A percentile compares a stretch with the other conserved stretches of the same genome.
Conservation (phyloP, 2,888 invertebrate genomes). For the Metellina segmentata region DNA sequence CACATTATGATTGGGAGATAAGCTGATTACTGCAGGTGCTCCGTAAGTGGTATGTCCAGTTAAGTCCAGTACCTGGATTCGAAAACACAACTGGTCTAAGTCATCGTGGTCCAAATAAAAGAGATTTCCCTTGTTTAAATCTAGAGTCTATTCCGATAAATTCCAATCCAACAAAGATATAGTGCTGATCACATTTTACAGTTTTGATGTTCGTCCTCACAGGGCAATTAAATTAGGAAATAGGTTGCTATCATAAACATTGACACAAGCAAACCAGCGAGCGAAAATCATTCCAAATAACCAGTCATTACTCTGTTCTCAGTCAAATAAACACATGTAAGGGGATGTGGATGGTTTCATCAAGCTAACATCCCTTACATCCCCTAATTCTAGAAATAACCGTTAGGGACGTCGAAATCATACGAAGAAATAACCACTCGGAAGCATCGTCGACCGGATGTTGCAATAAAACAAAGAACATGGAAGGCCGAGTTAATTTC, state of each 20-base stretch:
- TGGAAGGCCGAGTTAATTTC: conserved; percentile 49
- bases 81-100: no score
- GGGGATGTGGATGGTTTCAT: no score
- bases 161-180: no score
- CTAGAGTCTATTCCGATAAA: no score
- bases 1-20: no score
- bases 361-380: background rate
- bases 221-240: background rate
- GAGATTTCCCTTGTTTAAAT: no score
- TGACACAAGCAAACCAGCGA: background rate
- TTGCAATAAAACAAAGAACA: conserved; percentile 56
- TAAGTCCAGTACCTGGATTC: no score
- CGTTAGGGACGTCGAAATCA: conserved; percentile 10
- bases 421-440: conserved; percentile 25
- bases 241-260: background rate
- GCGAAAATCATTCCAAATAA: background rate
- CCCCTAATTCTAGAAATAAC: background rate
- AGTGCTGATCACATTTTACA: background rate
- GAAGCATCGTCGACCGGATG: conserved; percentile 23
- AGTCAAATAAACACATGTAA: background rate
- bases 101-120: no score
- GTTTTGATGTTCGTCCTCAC: background rate
- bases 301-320: background rate
- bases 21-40: no score
- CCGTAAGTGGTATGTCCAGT: no score